Conservation (phyloP, 2,113 vertebrate genomes). For the Thalassarche chlororhynchos region DNA sequence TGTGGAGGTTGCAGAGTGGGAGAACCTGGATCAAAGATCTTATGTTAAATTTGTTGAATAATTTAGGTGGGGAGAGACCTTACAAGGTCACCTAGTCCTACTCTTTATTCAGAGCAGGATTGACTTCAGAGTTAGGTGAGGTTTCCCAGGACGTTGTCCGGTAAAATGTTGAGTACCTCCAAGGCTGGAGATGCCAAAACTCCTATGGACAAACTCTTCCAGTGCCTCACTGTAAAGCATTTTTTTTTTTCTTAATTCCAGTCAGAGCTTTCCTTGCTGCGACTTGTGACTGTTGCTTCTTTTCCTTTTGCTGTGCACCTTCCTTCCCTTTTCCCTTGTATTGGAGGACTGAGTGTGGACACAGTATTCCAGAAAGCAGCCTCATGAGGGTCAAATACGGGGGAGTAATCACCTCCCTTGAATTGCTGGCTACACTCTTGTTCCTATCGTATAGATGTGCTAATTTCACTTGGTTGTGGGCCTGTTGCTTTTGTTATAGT, state of each 20-base stretch:
- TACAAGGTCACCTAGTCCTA: neutral
- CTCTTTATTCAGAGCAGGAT: neutral
- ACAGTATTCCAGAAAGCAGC: neutral
- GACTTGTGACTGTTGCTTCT: neutral
- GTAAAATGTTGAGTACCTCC: neutral
- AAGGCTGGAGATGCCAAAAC: neutral
- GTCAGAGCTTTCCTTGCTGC: neutral
- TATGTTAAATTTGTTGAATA: neutral
- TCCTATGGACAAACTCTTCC: neutral
- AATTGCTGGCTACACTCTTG: neutral
- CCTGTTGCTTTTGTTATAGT: slow-evolving; percentile 43
- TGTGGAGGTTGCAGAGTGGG: neutral
- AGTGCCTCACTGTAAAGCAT: neutral
- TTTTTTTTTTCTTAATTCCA: neutral
- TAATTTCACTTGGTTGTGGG: slow-evolving; percentile 17
- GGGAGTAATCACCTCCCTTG: neutral
- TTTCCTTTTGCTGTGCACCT: neutral
- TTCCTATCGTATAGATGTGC: neutral
- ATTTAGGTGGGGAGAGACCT: neutral
- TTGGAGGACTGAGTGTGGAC: neutral
- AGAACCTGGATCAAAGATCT: neutral
- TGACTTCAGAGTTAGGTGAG: neutral
- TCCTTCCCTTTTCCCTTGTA: neutral
- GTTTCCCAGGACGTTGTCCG: neutral
- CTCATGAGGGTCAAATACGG: neutral